Evolutionary conservation across 2,888 invertebrate species (phyloP).

Genomic region (Caenorhabditis sp.): DNA sequence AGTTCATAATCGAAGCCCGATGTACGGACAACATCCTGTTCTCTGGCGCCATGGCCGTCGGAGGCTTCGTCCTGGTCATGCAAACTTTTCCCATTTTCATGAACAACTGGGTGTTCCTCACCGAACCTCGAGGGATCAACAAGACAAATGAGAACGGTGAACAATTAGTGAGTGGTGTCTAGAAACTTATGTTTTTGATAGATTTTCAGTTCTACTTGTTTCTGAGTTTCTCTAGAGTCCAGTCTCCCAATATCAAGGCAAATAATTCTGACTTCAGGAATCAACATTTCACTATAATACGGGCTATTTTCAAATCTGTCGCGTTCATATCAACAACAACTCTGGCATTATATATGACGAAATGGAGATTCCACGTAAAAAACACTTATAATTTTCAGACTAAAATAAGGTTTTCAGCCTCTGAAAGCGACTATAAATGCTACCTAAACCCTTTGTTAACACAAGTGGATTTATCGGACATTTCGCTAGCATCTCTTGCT

Average conservation of each 20-base stretch:
- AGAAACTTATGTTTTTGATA: not conserved
- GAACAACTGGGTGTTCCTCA: slow-evolving; percentile 80
- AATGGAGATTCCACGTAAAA: slow-evolving; percentile 70
- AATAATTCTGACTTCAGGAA: slow-evolving; percentile 24
- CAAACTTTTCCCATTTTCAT: slow-evolving; percentile 75
- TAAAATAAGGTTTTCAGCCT: slow-evolving; percentile 47
- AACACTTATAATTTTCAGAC: not conserved
- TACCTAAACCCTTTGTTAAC: slow-evolving; percentile 80
- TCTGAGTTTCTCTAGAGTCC: too few species aligned
- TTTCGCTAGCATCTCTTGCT: slow-evolving; percentile 79
- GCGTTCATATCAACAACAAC: slow-evolving; percentile 72
- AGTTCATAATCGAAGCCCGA: slow-evolving; percentile 74
- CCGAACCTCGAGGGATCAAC: slow-evolving; percentile 81
- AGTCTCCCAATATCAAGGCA: too few species aligned
- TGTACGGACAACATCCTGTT: slow-evolving; percentile 77
- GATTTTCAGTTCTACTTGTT: too few species aligned
- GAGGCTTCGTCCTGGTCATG: slow-evolving; percentile 69
- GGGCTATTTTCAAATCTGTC: slow-evolving; percentile 82
- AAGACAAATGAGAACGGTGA: slow-evolving; percentile 81
- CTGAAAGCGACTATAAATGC: slow-evolving; percentile 73
- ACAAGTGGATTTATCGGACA: slow-evolving; percentile 78
- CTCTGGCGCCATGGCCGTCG: slow-evolving; percentile 68
- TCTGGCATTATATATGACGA: slow-evolving; percentile 70
- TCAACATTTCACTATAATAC: slow-evolving; percentile 79
- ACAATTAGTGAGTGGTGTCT: slow-evolving; percentile 68